Conservation (phyloP, 92 coral and sea anemone genomes). For the Umimayanthus chanpuru region DNA sequence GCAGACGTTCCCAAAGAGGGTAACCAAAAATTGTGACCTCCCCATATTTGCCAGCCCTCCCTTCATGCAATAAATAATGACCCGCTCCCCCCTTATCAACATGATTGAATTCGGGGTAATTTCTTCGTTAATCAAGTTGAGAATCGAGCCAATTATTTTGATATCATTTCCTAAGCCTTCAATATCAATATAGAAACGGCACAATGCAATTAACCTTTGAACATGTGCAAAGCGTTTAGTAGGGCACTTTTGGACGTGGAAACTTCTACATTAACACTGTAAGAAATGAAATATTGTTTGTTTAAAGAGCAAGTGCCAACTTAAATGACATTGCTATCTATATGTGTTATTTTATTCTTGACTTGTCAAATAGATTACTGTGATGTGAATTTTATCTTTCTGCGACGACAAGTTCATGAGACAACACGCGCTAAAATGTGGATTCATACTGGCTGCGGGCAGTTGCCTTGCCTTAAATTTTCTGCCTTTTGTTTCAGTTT, state of each 20-base stretch:
- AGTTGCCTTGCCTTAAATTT: conserved; percentile 7
- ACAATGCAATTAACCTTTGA: conserved; percentile 6
- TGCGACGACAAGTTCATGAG: conserved; percentile 9
- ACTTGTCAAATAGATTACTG: no score
- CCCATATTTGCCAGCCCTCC: conserved; percentile 3
- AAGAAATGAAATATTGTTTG: conserved; percentile 5
- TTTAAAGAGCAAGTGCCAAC: conserved; percentile 8
- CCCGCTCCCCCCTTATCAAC: neutral
- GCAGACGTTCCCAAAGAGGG: neutral
- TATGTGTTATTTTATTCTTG: conserved; percentile 5
- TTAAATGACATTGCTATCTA: conserved; percentile 6
- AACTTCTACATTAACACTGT: conserved; percentile 6
- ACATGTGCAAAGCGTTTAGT: conserved; percentile 5
- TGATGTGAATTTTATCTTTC: conserved; percentile 5
- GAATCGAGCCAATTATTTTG: conserved; percentile 7
- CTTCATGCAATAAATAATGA: neutral
- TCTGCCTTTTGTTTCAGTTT: conserved; percentile 7
- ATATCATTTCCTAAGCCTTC: conserved; percentile 7
- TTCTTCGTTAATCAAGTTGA: neutral
- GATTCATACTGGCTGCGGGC: conserved; percentile 11
- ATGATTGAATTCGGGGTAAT: neutral
- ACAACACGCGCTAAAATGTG: conserved; percentile 9
- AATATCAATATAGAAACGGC: conserved; percentile 6
- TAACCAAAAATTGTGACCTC: neutral
- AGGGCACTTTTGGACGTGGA: conserved; percentile 10